Percentiles rank a stretch among this genome's conserved stretches.
Conservation (phyloP, 2,888 invertebrate species). For the Zootermopsis nevadensis region DNA sequence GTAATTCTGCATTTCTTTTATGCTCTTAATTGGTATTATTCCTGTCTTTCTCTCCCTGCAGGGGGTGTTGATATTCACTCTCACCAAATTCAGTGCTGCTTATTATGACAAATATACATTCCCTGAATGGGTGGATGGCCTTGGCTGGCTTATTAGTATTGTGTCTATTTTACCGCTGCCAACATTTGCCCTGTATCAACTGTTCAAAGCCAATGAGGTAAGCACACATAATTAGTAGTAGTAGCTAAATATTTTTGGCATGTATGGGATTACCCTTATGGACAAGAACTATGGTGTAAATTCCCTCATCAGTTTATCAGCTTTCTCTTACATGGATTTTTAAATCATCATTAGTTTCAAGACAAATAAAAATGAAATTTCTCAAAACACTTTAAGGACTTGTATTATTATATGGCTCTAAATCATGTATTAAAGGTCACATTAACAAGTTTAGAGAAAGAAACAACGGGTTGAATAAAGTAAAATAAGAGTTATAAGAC, state of each 20-base stretch:
- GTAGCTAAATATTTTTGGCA: not conserved
- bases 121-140: slow-evolving; percentile 75
- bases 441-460: too few species aligned
- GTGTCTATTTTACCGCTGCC: slow-evolving; percentile 78
- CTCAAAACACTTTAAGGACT: not conserved
- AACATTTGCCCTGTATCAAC: slow-evolving; percentile 67
- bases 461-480: too few species aligned
- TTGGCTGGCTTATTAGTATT: slow-evolving; percentile 79
- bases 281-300: not conserved
- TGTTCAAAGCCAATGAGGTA: slow-evolving; percentile 63
- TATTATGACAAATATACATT: slow-evolving; percentile 75
- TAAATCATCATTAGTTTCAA: not conserved
- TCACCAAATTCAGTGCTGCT: slow-evolving; percentile 73
- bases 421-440: too few species aligned
- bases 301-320: not conserved
- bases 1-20: too few species aligned
- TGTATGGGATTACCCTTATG: not conserved
- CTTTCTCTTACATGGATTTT: not conserved
- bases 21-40: too few species aligned
- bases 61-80: slow-evolving; percentile 76
- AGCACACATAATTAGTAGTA: slow-evolving; percentile 54
- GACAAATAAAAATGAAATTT: not conserved
- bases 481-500: too few species aligned
- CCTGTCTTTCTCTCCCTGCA: not conserved
- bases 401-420: too few species aligned